Evolutionary conservation across 1,140 invertebrate genomes (phyloP).

Genomic region (Drosophila punjabiensis): DNA sequence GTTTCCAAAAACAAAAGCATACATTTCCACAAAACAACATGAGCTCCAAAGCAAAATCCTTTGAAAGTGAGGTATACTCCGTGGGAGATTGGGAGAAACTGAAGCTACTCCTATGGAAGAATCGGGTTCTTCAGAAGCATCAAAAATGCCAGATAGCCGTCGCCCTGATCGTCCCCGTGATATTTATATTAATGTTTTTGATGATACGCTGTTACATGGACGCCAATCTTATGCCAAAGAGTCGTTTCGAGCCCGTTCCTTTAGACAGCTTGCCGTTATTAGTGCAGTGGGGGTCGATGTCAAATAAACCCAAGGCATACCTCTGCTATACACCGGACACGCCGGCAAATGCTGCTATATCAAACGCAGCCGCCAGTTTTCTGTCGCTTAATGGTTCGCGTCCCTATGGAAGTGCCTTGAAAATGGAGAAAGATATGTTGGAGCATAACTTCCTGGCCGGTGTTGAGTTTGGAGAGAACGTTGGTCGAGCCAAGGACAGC

Average conservation of each 20-base stretch:
- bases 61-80: background rate
- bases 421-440: slow-evolving; percentile 34
- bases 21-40: background rate
- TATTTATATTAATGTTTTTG: slow-evolving; percentile 24
- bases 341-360: background rate
- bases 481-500: background rate
- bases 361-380: background rate
- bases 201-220: background rate
- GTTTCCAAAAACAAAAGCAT: background rate
- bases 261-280: slow-evolving; percentile 11
- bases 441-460: slow-evolving; percentile 41
- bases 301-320: slow-evolving; percentile 12
- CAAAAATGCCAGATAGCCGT: slow-evolving; percentile 25
- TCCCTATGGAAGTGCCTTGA: background rate
- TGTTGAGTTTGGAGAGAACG: slow-evolving; percentile 16
- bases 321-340: slow-evolving; percentile 40
- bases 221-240: background rate
- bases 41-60: background rate
- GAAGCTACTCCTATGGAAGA: slow-evolving; percentile 49
- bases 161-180: background rate
- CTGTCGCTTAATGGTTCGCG: background rate
- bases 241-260: background rate
- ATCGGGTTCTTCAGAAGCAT: slow-evolving; percentile 40
- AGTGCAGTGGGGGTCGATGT: no score
- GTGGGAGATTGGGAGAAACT: slow-evolving; percentile 37